Base-by-base conservation (phyloP, 2,888 invertebrate genomes). In the Heliconius erato region DNA sequence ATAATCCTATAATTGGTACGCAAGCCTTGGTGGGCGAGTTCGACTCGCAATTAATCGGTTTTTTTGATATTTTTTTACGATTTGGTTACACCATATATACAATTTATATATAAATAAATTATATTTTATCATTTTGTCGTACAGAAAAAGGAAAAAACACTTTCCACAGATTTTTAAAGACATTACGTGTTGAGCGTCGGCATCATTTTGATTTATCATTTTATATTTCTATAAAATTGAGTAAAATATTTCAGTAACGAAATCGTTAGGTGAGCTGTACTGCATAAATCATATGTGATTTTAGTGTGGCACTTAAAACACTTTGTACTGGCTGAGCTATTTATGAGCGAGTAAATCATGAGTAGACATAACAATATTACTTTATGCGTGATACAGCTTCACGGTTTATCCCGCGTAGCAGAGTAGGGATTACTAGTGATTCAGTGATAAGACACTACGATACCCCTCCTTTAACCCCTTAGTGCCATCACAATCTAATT, bases 341-440 rank as follows among this genome's bases (percentile, higher is more conserved):
- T 67, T 78, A 67, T 49, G 49, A 11, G 28, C 16, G 28, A 26
- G 68, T 78, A 78, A 49, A 78, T 44, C 28, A 44, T 7, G 26
- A 14, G 32, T 19, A 78, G 68, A 78, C 78, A 49, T 32, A 68
- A 67, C 67, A 78, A 23, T 67, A 74, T 79, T 63, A 79, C 44
- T 79, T 23, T 59, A 59, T n/a, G 11, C 63, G 63, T 63, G 63
- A 63, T 63, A 11, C 12, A 26, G 4, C 26, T 28, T 28, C 65
- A 65, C 26, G 28, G 3, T 28, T 65, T 28, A 14, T n/a, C 65
- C 26, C 54, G 54, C 23, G 0, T n/a, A 28, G 63, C 63, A 4
- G n/a, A n/a, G n/a, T 63, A 63, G n/a, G n/a, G 0, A 63, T n/a
- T 4, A 11, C 7, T 59, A 59, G 59, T 59, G 19, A 54, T 54